Percentiles rank a stretch among this genome's conserved stretches.
These are phyloP conservation scores for Chanos chanos DNA, from an alignment of 2,797 vertebrate species.

Conservation along the genomic window DNA sequence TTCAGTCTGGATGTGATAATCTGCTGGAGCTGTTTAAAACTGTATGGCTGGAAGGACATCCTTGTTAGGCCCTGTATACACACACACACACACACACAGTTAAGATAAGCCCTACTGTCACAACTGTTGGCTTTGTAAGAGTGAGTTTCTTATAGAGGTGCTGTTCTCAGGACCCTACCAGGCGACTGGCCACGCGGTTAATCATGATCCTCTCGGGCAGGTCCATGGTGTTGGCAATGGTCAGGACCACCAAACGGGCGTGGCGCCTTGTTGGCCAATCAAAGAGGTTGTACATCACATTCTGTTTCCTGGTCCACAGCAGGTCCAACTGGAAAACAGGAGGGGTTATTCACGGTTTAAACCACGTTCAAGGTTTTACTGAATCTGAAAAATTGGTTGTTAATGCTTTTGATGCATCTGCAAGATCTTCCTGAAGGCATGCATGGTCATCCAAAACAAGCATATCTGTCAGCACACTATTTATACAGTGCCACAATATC, in stretches of 20 bases:
- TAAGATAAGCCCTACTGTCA: too few species aligned
- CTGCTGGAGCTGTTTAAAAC: slow-evolving; percentile 89
- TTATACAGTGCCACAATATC: too few species aligned
- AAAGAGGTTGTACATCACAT: slow-evolving; percentile 93
- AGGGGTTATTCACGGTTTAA: too few species aligned
- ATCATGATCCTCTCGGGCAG: slow-evolving; percentile 96
- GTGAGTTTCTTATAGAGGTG: neutral
- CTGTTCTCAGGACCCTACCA: slow-evolving; percentile 68
- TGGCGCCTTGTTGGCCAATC: slow-evolving; percentile 92
- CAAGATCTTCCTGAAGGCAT: too few species aligned
- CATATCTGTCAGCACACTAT: too few species aligned
- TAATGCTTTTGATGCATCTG: too few species aligned
- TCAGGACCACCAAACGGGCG: slow-evolving; percentile 86
- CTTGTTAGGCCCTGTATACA: slow-evolving; percentile 84
- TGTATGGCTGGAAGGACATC: slow-evolving; percentile 97
- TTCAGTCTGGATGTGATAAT: slow-evolving; percentile 86
- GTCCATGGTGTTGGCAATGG: slow-evolving; percentile 98
- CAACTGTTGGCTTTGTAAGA: too few species aligned
- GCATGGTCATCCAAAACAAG: too few species aligned
- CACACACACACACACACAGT: neutral
- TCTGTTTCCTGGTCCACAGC: slow-evolving; percentile 94
- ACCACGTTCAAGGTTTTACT: too few species aligned
- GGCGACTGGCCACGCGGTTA: slow-evolving; percentile 88
- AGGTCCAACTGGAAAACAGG: slow-evolving; percentile 86
- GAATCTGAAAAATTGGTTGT: too few species aligned